Conservation (phyloP, 2,113 vertebrate species). For the Vulpes vulpes region DNA sequence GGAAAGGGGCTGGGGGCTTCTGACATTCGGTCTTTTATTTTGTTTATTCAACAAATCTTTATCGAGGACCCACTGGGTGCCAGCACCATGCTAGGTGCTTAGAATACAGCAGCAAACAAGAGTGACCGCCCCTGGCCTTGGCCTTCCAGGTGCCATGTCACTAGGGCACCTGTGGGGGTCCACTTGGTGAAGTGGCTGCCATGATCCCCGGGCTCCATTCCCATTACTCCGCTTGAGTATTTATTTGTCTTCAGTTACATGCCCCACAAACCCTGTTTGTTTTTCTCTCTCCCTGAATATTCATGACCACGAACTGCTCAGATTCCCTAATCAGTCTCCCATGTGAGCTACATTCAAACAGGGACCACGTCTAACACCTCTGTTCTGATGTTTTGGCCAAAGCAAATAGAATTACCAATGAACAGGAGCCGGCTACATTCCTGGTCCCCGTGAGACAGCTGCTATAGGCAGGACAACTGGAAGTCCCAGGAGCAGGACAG, state of each 20-base stretch:
- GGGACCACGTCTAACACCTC: not conserved
- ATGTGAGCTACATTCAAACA: not conserved
- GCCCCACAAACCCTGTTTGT: not conserved
- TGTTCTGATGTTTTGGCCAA: slow-evolving; percentile 44
- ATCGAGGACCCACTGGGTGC: not conserved
- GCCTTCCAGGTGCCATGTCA: not conserved
- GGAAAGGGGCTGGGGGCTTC: not conserved
- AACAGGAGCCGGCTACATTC: not conserved
- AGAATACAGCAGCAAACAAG: not conserved
- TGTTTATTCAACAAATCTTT: not conserved
- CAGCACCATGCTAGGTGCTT: not conserved
- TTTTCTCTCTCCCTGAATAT: slow-evolving; percentile 49
- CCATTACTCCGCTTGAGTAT: not conserved
- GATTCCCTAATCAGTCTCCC: slow-evolving; percentile 39
- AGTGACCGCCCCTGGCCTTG: fast-evolving
- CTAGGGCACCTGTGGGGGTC: not conserved
- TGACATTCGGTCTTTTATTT: not conserved
- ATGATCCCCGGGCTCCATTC: not conserved
- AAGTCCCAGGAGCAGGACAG: not conserved
- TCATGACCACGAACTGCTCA: slow-evolving; percentile 29
- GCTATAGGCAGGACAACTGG: not conserved
- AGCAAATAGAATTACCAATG: slow-evolving; percentile 48
- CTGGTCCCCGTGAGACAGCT: not conserved
- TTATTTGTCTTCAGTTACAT: slow-evolving; percentile 39
- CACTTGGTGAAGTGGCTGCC: not conserved